These are phyloP conservation scores for Acinonyx jubatus DNA, from an alignment of 2,113 vertebrate genomes.

Conservation along the genomic window DNA sequence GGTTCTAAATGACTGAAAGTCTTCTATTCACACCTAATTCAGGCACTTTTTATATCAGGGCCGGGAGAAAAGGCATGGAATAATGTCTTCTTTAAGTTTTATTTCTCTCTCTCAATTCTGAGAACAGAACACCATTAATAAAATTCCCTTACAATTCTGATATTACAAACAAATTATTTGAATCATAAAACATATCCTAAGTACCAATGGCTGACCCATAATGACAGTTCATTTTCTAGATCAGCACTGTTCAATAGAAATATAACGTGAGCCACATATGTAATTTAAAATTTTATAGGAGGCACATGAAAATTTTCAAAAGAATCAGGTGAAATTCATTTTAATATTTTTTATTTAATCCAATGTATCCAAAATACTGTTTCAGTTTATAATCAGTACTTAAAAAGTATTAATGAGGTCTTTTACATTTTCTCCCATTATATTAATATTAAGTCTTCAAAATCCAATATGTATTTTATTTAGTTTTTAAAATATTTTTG, in stretches of 20 bases:
- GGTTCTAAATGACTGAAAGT: neutral
- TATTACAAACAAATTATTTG: neutral
- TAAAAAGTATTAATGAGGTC: neutral
- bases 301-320: neutral
- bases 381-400: neutral
- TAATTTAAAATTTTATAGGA: neutral
- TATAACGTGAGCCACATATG: too few species aligned
- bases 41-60: neutral
- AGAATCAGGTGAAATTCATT: neutral
- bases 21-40: neutral
- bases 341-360: neutral
- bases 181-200: neutral
- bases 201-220: neutral
- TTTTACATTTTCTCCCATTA: neutral
- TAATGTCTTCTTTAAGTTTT: neutral
- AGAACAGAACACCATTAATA: neutral
- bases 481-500: too few species aligned
- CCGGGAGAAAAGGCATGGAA: neutral
- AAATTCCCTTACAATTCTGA: slow-evolving; percentile 17
- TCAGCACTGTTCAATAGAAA: neutral
- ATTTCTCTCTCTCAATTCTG: neutral
- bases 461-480: neutral
- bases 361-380: neutral
- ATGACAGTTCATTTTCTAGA: neutral
- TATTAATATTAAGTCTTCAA: neutral